Evolutionary conservation across 2,797 vertebrate species (phyloP).

Genomic region (Muraenolepis orangiensis): DNA sequence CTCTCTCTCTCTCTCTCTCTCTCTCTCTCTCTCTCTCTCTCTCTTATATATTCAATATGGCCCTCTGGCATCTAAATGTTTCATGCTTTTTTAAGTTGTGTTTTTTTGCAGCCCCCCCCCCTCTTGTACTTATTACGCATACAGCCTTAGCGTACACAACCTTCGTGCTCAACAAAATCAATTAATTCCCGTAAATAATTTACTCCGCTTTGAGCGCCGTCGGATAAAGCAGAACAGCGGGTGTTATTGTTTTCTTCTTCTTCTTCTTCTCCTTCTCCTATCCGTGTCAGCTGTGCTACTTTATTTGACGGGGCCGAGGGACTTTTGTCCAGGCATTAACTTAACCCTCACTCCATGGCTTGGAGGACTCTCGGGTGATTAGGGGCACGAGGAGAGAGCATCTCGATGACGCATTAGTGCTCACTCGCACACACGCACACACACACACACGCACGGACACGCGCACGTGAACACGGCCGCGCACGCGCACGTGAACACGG

Average conservation of each 20-base stretch:
- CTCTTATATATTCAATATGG: slow-evolving; percentile 64
- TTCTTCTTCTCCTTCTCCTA: slow-evolving; percentile 53
- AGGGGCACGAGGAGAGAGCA: slow-evolving; percentile 66
- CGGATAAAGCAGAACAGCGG: slow-evolving; percentile 68
- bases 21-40: slow-evolving; percentile 39
- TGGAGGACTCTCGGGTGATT: slow-evolving; percentile 73
- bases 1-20: slow-evolving; percentile 49
- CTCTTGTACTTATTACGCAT: slow-evolving; percentile 74
- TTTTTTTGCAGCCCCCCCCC: slow-evolving; percentile 60
- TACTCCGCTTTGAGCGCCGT: slow-evolving; percentile 64
- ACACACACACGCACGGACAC: slow-evolving; percentile 23
- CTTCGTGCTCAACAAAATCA: slow-evolving; percentile 79
- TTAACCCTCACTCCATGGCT: slow-evolving; percentile 64
- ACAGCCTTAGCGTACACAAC: slow-evolving; percentile 74
- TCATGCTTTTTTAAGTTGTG: slow-evolving; percentile 81
- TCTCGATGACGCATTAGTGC: slow-evolving; percentile 77
- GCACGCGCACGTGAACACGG: slow-evolving; percentile 21
- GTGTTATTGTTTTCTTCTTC: neutral
- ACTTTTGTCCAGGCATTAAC: slow-evolving; percentile 63
- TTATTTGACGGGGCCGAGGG: slow-evolving; percentile 26
- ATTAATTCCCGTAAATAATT: slow-evolving; percentile 84
- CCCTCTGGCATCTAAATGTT: slow-evolving; percentile 77
- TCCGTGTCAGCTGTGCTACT: slow-evolving; percentile 60
- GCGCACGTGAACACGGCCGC: slow-evolving; percentile 25
- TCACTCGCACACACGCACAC: slow-evolving; percentile 29